Conservation (phyloP, 2,797 vertebrate genomes). For the Sternotherus odoratus region DNA sequence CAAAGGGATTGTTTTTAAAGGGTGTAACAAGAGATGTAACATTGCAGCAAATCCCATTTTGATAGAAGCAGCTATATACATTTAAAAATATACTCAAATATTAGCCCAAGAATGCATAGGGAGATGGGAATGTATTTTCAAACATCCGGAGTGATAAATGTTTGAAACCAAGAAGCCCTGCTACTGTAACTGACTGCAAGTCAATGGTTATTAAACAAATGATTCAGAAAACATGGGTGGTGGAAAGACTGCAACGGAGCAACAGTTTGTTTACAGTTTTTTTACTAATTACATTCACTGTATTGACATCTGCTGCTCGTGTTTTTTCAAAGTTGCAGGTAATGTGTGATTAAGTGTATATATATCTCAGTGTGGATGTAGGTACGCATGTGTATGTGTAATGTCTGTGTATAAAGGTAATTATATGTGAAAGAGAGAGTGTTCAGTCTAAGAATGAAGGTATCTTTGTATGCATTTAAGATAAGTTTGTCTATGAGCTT, state of each 20-base stretch:
- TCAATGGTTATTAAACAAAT: conserved; percentile 57
- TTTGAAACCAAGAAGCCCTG: background rate
- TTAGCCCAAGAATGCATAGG: background rate
- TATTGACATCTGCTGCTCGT: background rate
- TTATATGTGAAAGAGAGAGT: background rate
- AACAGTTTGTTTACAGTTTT: conserved; percentile 24
- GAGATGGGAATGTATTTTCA: conserved; percentile 36
- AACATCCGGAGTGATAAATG: conserved; percentile 14
- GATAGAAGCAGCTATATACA: background rate
- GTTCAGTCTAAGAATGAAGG: background rate
- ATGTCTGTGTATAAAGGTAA: background rate
- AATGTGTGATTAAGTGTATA: background rate
- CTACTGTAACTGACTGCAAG: conserved; percentile 9
- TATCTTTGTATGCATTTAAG: background rate
- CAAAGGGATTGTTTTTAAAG: conserved; percentile 24
- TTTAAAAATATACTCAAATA: background rate
- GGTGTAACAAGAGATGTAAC: background rate
- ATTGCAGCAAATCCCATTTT: background rate
- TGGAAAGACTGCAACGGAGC: background rate
- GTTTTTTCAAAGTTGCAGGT: background rate
- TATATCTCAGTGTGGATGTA: background rate
- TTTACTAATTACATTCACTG: conserved; percentile 36
- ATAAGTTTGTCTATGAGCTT: background rate
- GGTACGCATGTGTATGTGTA: background rate
- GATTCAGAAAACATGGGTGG: conserved; percentile 6